Conservation (phyloP, 2,888 invertebrate genomes). For the Pristionchus fissidentatus region DNA sequence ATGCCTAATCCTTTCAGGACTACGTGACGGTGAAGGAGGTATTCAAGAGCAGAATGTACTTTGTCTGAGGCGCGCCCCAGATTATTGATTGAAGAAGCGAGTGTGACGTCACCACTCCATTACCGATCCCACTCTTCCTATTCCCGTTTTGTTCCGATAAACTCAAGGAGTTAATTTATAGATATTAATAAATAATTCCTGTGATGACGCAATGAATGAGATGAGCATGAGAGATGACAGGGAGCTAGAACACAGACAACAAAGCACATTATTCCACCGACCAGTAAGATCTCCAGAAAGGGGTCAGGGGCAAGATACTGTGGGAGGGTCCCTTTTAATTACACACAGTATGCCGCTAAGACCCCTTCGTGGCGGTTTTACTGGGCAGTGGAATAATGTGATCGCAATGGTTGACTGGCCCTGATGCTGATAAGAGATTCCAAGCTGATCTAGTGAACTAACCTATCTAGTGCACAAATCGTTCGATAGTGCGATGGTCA, state of each 20-base stretch:
- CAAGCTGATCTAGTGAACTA: conserved; percentile 16
- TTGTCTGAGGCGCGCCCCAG: conserved; percentile 49
- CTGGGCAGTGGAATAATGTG: neutral
- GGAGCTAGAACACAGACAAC: conserved; percentile 1
- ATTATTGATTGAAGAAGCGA: neutral
- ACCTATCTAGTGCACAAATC: conserved; percentile 1
- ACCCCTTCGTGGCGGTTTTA: too few relatives aligned
- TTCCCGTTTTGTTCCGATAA: conserved; percentile 45
- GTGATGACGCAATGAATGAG: neutral
- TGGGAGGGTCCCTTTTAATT: too few relatives aligned
- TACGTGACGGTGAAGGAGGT: conserved; percentile 65
- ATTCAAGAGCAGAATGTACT: conserved; percentile 71
- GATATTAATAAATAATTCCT: neutral
- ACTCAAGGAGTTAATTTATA: conserved; percentile 43
- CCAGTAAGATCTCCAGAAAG: too few relatives aligned
- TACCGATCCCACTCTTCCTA: conserved; percentile 45
- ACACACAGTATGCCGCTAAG: too few relatives aligned
- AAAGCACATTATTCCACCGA: too few relatives aligned
- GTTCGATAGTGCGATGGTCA: conserved; percentile 34
- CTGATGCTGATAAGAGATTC: neutral
- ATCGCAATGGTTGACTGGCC: neutral
- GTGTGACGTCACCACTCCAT: conserved; percentile 7
- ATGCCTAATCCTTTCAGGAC: conserved; percentile 65
- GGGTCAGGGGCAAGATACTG: too few relatives aligned
- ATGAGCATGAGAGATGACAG: neutral